Evolutionary conservation across 2,888 invertebrate genomes (phyloP).

Genomic region (Drosophila kanekoi): DNA sequence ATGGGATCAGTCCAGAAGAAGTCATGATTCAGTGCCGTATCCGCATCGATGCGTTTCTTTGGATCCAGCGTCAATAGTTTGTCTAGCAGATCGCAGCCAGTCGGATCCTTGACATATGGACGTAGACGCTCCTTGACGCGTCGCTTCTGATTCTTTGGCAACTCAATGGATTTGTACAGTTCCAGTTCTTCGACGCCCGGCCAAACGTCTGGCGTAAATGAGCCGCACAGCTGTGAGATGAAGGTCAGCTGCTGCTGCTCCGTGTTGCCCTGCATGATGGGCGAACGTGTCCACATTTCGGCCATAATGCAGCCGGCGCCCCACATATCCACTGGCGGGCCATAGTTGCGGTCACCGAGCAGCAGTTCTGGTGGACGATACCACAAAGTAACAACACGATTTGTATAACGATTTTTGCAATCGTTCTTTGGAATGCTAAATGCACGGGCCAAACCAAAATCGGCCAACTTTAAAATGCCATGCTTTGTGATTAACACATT

Average conservation of each 20-base stretch:
- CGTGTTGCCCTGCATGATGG: slow-evolving; percentile 97
- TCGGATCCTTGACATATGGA: slow-evolving; percentile 95
- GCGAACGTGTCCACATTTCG: slow-evolving; percentile 99
- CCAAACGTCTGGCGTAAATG: slow-evolving; percentile 96
- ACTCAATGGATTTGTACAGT: slow-evolving; percentile 93
- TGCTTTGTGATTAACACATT: slow-evolving; percentile 98
- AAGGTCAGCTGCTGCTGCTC: slow-evolving; percentile 98
- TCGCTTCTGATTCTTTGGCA: slow-evolving; percentile 94
- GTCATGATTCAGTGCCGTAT: slow-evolving; percentile 97
- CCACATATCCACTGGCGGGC: slow-evolving; percentile 98
- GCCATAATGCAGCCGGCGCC: slow-evolving; percentile 99
- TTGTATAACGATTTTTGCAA: slow-evolving; percentile 96
- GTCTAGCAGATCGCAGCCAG: slow-evolving; percentile 97
- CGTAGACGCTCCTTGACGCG: slow-evolving; percentile 94
- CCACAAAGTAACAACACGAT: slow-evolving; percentile 98
- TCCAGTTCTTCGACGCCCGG: slow-evolving; percentile 96
- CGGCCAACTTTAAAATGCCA: slow-evolving; percentile 97
- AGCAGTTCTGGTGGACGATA: slow-evolving; percentile 89
- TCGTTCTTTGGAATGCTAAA: slow-evolving; percentile 95
- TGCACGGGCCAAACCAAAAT: slow-evolving; percentile 98
- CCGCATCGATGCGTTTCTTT: slow-evolving; percentile 93
- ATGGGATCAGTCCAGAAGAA: slow-evolving; percentile 99
- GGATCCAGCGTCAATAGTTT: slow-evolving; percentile 97
- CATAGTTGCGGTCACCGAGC: slow-evolving; percentile 95
- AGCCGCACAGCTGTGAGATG: slow-evolving; percentile 98